These are phyloP conservation scores for Eurystomus glaucurus DNA, from an alignment of 2,797 vertebrate genomes.

Conservation along the genomic window DNA sequence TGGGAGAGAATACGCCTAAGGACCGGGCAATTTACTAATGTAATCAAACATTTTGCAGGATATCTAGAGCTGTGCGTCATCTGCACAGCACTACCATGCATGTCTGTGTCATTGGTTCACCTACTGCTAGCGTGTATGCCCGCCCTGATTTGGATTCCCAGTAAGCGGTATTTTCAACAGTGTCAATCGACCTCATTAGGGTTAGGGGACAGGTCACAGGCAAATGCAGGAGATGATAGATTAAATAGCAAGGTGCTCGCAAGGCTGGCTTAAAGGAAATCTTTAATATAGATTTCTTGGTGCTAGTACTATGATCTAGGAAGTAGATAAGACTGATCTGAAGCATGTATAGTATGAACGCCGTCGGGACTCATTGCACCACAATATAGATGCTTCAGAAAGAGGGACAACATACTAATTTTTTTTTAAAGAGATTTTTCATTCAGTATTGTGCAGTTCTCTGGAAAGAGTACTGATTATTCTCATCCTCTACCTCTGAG, in stretches of 20 bases:
- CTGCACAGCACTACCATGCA: not conserved
- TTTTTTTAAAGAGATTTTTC: not conserved
- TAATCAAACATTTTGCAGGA: not conserved
- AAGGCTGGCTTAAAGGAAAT: not conserved
- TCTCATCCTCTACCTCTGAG: not conserved
- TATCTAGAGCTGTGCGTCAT: not conserved
- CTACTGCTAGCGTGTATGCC: not conserved
- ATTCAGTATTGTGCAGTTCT: not conserved
- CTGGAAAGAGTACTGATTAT: not conserved
- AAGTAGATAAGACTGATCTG: not conserved
- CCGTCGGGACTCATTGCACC: not conserved
- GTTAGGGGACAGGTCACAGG: not conserved
- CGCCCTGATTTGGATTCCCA: not conserved
- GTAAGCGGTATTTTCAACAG: not conserved
- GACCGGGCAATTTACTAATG: not conserved
- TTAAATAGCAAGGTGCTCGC: not conserved
- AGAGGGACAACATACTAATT: not conserved
- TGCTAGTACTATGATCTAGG: not conserved
- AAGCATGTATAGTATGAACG: accelerated
- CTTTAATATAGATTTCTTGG: not conserved
- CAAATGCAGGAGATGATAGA: not conserved
- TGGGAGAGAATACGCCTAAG: accelerated
- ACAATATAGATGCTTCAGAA: not conserved
- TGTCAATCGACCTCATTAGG: not conserved
- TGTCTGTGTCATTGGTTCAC: accelerated